Evolutionary conservation across 2,888 invertebrate genomes (phyloP).

Genomic region (Apoda limacodes): DNA sequence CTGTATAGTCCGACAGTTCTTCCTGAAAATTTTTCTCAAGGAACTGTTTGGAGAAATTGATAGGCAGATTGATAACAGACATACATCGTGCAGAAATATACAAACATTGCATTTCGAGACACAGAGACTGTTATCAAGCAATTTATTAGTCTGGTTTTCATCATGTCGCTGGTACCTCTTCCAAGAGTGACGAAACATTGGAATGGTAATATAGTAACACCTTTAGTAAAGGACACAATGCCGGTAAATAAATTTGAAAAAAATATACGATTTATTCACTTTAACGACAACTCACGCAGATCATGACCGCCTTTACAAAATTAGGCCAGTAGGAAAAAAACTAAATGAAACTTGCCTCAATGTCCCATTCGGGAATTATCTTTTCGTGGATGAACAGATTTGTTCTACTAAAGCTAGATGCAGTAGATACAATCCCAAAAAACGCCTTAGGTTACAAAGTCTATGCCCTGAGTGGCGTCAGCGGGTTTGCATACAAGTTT

Average conservation of each 20-base stretch:
- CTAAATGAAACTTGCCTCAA: conserved; percentile 13
- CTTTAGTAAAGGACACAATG: conserved; percentile 19
- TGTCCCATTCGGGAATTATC: conserved; percentile 18
- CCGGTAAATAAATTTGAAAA: conserved; percentile 20
- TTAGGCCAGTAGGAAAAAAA: conserved; percentile 19
- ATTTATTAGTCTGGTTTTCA: conserved; percentile 19
- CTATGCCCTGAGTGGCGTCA: conserved; percentile 24
- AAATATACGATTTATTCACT: conserved; percentile 20
- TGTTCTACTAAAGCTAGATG: conserved; percentile 24
- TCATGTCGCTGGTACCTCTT: conserved; percentile 20
- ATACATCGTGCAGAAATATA: conserved; percentile 18
- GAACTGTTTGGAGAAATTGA: too few species aligned
- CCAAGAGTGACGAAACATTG: conserved; percentile 20
- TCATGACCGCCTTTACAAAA: conserved; percentile 19
- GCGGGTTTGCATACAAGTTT: conserved; percentile 27
- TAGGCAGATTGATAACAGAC: too few species aligned
- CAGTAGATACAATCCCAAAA: conserved; percentile 27
- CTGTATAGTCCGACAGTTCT: conserved; percentile 5
- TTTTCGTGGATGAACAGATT: conserved; percentile 27
- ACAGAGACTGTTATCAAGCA: conserved; percentile 15
- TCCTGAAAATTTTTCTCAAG: too few species aligned
- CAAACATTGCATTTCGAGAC: conserved; percentile 16
- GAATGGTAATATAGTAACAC: conserved; percentile 13
- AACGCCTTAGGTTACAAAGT: too few species aligned
- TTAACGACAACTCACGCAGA: conserved; percentile 19